These are phyloP conservation scores for Zosterops japonicus DNA, from an alignment of 2,113 vertebrate species.

Conservation along the genomic window DNA sequence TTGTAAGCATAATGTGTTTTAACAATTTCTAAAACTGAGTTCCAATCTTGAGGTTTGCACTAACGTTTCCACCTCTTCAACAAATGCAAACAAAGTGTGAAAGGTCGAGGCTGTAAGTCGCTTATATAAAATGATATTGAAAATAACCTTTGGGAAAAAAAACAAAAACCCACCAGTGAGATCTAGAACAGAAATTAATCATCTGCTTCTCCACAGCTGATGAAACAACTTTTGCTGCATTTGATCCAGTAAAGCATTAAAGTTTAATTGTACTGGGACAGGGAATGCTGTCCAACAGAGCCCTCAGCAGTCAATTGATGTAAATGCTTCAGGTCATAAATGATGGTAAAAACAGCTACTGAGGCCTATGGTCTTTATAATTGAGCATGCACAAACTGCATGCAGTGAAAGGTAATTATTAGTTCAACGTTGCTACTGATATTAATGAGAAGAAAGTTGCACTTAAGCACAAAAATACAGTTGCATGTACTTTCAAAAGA, in stretches of 20 bases:
- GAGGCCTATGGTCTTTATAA: fast-evolving
- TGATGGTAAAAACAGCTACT: neutral
- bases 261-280: neutral
- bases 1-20: neutral
- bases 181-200: neutral
- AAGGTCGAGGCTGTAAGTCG: neutral
- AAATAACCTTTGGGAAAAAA: neutral
- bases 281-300: neutral
- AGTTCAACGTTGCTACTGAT: neutral
- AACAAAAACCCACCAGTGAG: neutral
- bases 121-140: neutral
- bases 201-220: neutral
- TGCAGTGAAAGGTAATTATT: neutral
- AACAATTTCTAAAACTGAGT: neutral
- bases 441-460: neutral
- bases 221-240: neutral
- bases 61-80: neutral
- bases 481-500: neutral
- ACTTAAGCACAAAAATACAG: neutral
- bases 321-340: neutral
- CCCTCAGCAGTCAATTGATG: neutral
- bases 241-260: neutral
- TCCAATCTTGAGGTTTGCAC: neutral
- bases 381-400: neutral
- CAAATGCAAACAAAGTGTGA: neutral